phyloP scores from a whole-genome alignment of 2,113 vertebrate species.

The Leptosomus discolor region DNA sequence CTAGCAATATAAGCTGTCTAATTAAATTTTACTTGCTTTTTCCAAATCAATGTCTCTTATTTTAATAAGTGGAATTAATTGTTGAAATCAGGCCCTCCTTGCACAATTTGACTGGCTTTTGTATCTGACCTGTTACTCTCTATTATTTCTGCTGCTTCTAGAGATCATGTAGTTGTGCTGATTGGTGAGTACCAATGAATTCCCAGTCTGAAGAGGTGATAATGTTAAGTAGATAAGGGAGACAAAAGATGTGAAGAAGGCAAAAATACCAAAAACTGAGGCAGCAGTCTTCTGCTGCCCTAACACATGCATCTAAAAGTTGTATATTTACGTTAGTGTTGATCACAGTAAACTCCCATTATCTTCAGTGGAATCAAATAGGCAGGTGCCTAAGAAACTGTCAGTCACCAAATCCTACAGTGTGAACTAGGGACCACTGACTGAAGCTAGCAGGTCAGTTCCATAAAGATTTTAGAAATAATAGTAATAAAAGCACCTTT shows the following conservation, averaged over 20 bases:
- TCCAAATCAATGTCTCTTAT: not conserved
- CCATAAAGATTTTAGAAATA: not conserved
- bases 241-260: not conserved
- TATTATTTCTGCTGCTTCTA: not conserved
- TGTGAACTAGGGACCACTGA: not conserved
- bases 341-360: not conserved
- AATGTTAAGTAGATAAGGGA: not conserved
- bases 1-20: not conserved
- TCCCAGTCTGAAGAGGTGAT: not conserved
- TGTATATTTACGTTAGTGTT: not conserved
- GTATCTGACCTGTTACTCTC: not conserved
- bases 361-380: not conserved
- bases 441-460: not conserved
- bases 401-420: not conserved
- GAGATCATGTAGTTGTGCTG: not conserved
- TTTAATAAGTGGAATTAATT: not conserved
- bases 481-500: not conserved
- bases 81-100: not conserved
- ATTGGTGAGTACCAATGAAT: not conserved
- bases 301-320: not conserved
- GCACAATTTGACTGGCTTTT: not conserved
- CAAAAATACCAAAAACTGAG: not conserved
- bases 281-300: not conserved
- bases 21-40: not conserved
- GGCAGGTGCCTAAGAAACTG: not conserved